Percentiles rank a stretch among this genome's conserved stretches.
These are phyloP conservation scores for Oncorhynchus gorbuscha DNA, from an alignment of 2,113 vertebrate genomes.

Conservation along the genomic window DNA sequence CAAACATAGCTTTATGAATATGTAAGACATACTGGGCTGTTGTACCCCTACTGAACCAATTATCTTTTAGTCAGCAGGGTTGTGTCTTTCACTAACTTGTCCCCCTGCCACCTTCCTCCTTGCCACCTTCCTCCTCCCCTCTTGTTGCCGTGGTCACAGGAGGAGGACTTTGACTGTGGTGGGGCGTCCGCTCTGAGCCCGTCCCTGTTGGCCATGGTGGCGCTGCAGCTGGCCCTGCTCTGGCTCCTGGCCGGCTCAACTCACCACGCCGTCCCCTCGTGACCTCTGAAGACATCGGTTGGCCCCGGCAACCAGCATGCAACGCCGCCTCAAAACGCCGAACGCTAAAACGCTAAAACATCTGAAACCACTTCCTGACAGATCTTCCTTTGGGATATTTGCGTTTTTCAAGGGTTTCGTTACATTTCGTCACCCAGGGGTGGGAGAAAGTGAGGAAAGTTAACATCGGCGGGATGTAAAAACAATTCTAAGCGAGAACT, in stretches of 20 bases:
- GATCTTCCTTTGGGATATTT: background rate
- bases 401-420: slow-evolving; percentile 22
- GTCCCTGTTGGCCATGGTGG: slow-evolving; percentile 80
- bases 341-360: background rate
- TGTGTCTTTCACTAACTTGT: slow-evolving; percentile 3
- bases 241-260: slow-evolving; percentile 85
- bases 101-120: background rate
- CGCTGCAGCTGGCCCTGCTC: slow-evolving; percentile 83
- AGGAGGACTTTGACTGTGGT: slow-evolving; percentile 87
- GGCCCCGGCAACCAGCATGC: background rate
- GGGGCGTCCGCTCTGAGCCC: slow-evolving; percentile 85
- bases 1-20: no score
- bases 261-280: slow-evolving; percentile 75
- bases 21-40: background rate
- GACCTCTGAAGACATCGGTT: slow-evolving; percentile 66
- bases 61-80: background rate
- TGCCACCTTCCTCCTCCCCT: background rate
- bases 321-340: background rate
- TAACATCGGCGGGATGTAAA: slow-evolving; percentile 19
- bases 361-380: background rate
- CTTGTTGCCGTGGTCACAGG: slow-evolving; percentile 71
- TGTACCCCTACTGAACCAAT: background rate
- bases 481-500: slow-evolving; percentile 3
- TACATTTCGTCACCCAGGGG: slow-evolving; percentile 27
- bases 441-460: slow-evolving; percentile 23